Conservation (phyloP, 2,888 invertebrate genomes). For the Pinctada fucata region DNA sequence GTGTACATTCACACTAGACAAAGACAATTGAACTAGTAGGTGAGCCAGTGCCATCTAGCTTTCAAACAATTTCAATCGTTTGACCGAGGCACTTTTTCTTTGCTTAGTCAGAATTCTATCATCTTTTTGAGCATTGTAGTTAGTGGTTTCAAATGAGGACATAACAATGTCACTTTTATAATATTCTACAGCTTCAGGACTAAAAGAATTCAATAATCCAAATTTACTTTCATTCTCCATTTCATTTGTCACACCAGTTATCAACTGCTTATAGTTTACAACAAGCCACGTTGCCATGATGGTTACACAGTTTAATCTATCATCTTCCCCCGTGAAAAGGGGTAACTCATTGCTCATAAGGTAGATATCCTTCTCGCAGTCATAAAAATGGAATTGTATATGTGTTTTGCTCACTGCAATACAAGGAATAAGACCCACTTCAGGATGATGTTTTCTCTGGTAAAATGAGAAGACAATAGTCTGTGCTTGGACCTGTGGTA, state of each 20-base stretch:
- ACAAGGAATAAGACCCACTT: neutral
- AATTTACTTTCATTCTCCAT: neutral
- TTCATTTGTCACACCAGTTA: neutral
- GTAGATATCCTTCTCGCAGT: neutral
- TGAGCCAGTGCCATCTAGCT: too few species aligned
- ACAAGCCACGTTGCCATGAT: conserved; percentile 7
- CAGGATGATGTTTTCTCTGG: conserved; percentile 1
- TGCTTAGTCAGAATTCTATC: too few species aligned
- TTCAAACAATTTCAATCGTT: too few species aligned
- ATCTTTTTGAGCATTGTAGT: too few species aligned
- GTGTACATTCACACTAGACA: too few species aligned
- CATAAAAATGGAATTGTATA: conserved; percentile 1
- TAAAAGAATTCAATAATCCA: neutral
- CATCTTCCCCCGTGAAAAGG: neutral
- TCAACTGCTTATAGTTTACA: neutral
- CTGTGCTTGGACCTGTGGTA: neutral
- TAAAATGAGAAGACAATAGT: conserved; percentile 9
- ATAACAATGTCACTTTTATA: too few species aligned
- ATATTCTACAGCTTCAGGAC: too few species aligned
- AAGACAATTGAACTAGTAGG: too few species aligned
- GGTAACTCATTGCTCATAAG: neutral
- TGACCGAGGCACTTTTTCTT: too few species aligned
- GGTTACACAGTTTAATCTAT: neutral
- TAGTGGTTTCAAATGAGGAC: too few species aligned
- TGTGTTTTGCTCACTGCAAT: conserved; percentile 5